Evolutionary conservation across 2,888 invertebrate genomes (phyloP), one percentile per base, ranked within the genome.

Genomic region (Lordiphosa fenestrarum): DNA sequence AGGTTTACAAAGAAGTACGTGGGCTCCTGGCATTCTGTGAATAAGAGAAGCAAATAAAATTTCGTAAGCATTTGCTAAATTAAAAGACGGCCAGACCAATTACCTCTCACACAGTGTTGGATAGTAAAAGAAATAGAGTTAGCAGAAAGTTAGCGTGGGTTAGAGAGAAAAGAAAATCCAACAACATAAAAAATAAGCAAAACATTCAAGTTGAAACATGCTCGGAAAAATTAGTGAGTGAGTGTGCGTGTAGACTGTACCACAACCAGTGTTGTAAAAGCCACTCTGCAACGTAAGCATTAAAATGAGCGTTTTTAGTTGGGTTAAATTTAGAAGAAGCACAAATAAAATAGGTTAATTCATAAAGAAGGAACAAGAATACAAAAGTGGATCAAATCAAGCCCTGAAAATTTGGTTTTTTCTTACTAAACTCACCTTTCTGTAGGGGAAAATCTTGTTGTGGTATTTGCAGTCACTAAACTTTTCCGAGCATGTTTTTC

Each of bases 1-100:
- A 81, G 85, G 25, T 87, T 88, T 53, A 85, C 67, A 42, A 76
- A 89, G 33, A 86, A 73, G 60, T 78, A 87, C 1, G 88, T 85
- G 6, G 84, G 73, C 23, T 84, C 84, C 37, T 73, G 69, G 66
- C 90, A 90, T 58, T 83, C 90, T 90, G 69, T 33, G 64, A 38
- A 74, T 15, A 38, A 37, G 7, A 6, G 23, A 52, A 15, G 30
- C 9, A 6, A 35, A 19, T 25, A 36, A 21, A 3, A 5, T 30
- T 10, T 19, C 3, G 15, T n/a, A 15, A 6, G 6, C 30, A 9
- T 10, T 10, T 9, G 4, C 30, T 10, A 30, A 10, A 9, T 9
- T 25, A 0, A 23, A 12, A 3, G 13, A 2, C 9, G 35, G 0
- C 10, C 9, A 33, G n/a, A 6, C 15, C n/a, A 56, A 42, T 63